Evolutionary conservation across 2,888 invertebrate genomes (phyloP).

Genomic region (Drosophila nigricruria): DNA sequence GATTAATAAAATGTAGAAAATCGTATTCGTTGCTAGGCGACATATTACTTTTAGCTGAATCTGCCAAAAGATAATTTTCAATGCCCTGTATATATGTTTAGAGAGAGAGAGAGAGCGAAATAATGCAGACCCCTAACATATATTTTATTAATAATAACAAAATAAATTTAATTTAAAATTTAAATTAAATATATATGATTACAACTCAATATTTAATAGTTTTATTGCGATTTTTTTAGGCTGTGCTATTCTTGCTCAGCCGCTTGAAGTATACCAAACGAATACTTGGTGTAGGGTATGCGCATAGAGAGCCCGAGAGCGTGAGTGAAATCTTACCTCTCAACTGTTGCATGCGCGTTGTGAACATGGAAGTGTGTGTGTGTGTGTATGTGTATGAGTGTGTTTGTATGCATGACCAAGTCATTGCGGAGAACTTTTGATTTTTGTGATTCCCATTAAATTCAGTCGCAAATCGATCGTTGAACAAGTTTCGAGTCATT

Average conservation of each 20-base stretch:
- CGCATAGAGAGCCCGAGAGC: not conserved
- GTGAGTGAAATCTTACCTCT: not conserved
- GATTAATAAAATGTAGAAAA: too few relatives aligned
- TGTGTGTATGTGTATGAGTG: not conserved
- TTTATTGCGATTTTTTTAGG: not conserved
- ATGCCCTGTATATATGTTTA: not conserved
- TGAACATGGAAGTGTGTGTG: not conserved
- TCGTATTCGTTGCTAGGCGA: not conserved
- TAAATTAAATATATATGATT: not conserved
- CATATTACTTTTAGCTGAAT: not conserved
- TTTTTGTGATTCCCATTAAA: slow-evolving; percentile 35
- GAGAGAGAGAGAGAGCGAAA: not conserved
- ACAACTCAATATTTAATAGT: not conserved
- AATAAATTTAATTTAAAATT: not conserved
- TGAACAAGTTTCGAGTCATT: not conserved
- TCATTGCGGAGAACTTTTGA: not conserved
- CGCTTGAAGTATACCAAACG: not conserved
- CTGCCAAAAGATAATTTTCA: not conserved
- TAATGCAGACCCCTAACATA: not conserved
- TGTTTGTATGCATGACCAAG: not conserved
- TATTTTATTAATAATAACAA: not conserved
- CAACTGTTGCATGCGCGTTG: not conserved
- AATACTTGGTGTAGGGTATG: not conserved
- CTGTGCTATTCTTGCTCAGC: too few relatives aligned
- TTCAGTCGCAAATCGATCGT: slow-evolving; percentile 19